phyloP scores from a whole-genome alignment of 1,140 invertebrate species.

The Myzus persicae region DNA sequence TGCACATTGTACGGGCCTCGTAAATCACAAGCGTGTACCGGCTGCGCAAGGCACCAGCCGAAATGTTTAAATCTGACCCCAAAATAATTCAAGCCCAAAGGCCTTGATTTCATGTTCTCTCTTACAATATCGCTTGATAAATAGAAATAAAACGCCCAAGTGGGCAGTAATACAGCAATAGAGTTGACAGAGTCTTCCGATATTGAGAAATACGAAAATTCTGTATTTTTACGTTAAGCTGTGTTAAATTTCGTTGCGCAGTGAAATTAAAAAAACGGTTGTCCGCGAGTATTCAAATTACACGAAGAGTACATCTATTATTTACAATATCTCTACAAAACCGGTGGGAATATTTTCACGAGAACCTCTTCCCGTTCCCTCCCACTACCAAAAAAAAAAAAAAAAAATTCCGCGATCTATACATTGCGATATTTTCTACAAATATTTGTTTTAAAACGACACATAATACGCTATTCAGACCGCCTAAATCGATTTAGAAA shows the following conservation, averaged over 20 bases:
- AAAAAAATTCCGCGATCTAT: background rate
- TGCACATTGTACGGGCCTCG: background rate
- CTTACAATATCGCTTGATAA: background rate
- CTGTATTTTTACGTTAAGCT: background rate
- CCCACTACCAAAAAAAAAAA: no score
- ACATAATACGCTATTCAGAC: no score
- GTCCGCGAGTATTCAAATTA: background rate
- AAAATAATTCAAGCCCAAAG: background rate
- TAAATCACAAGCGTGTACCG: background rate
- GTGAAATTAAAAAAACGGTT: background rate
- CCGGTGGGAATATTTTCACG: background rate
- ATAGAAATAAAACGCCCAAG: background rate
- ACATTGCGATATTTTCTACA: no score
- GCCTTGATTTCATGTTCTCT: background rate
- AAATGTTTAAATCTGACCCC: background rate
- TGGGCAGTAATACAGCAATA: background rate
- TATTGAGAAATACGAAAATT: background rate
- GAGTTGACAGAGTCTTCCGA: background rate
- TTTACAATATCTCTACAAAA: background rate
- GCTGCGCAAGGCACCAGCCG: background rate
- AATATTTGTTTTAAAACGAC: no score
- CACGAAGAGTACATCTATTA: background rate
- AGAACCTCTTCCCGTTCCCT: no score
- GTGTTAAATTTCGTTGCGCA: background rate
- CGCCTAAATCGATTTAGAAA: no score